Evolutionary conservation across 1,140 invertebrate species (phyloP).

Genomic region (Drosophila neocordata): DNA sequence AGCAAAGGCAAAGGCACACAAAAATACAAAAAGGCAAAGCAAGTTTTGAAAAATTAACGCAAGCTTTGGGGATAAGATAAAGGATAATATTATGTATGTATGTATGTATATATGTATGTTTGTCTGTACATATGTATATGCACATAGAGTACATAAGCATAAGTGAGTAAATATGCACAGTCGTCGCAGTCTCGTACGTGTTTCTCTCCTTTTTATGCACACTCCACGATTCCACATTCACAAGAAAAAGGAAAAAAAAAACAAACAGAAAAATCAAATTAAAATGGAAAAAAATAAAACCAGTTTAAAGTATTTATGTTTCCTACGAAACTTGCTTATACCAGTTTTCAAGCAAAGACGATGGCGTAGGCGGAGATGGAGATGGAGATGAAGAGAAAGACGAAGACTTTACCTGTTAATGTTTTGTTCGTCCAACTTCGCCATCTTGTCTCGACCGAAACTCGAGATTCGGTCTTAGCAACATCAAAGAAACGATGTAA

Average conservation of each 20-base stretch:
- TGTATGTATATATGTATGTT: conserved; percentile 3
- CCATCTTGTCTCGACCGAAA: no score
- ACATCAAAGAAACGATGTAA: no score
- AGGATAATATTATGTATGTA: conserved; percentile 41
- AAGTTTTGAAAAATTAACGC: conserved; percentile 63
- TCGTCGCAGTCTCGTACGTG: conserved; percentile 2
- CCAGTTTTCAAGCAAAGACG: neutral
- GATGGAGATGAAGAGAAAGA: neutral
- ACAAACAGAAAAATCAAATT: conserved; percentile 9
- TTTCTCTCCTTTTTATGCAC: neutral
- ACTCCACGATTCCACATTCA: conserved; percentile 1
- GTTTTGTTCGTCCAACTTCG: no score
- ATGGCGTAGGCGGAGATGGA: neutral
- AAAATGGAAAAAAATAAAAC: conserved; percentile 2
- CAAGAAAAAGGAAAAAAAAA: neutral
- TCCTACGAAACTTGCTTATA: neutral
- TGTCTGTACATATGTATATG: neutral
- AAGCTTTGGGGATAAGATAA: conserved; percentile 60
- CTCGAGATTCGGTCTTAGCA: no score
- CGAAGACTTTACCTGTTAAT: no score
- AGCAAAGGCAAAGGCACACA: conserved; percentile 11
- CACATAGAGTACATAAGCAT: neutral
- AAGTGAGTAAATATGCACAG: neutral
- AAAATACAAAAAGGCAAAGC: conserved; percentile 55
- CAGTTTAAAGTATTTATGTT: conserved; percentile 9